Conservation (phyloP, 2,797 vertebrate genomes). For the Orientallactaga sibirica region DNA sequence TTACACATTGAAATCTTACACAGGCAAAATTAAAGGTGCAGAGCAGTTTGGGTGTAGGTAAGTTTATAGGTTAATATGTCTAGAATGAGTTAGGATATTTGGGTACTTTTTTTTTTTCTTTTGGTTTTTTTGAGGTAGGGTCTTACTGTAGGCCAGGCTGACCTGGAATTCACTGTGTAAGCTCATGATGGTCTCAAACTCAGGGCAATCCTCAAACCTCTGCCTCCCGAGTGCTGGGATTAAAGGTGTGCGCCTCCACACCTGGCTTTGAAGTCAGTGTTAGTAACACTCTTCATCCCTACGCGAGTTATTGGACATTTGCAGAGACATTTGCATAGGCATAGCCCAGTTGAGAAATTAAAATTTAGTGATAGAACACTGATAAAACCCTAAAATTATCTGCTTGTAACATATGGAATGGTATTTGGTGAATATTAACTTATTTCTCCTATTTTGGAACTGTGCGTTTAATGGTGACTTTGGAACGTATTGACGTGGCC, state of each 20-base stretch:
- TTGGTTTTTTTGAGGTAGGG: no score
- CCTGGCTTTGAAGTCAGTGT: neutral
- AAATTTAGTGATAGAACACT: neutral
- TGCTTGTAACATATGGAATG: neutral
- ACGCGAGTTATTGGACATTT: neutral
- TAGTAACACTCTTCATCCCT: neutral
- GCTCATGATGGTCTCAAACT: no score
- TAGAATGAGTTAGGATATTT: neutral
- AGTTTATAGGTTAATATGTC: neutral
- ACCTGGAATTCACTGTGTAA: no score
- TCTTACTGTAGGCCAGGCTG: no score
- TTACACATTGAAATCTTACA: neutral
- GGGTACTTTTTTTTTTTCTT: neutral
- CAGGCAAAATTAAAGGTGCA: neutral
- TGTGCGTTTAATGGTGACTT: neutral
- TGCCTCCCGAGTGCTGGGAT: no score
- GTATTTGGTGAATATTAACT: neutral
- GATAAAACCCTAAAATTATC: neutral
- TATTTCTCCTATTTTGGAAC: conserved; percentile 9
- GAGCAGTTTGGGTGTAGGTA: neutral
- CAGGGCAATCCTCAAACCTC: no score
- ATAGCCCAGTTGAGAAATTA: neutral
- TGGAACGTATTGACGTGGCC: neutral
- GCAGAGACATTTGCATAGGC: neutral
- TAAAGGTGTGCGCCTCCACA: no score